phyloP scores from a whole-genome alignment of 2,113 vertebrate genomes.

The Vanacampus margaritifer region DNA sequence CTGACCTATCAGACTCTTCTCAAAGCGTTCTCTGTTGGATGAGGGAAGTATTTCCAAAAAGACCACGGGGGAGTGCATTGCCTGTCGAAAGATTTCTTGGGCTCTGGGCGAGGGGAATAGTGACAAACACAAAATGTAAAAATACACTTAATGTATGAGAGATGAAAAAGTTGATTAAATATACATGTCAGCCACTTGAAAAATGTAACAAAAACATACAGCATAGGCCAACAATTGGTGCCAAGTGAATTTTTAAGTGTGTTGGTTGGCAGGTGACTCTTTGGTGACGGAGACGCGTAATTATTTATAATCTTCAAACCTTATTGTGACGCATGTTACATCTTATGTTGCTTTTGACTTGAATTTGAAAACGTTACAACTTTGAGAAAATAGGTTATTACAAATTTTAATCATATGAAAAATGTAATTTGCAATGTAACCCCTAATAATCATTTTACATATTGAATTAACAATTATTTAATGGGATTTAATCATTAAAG shows the following conservation, averaged over 20 bases:
- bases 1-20: conserved; percentile 83
- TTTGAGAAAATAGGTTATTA: neutral
- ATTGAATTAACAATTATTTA: neutral
- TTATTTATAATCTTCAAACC: no score
- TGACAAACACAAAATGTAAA: neutral
- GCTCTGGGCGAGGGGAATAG: conserved; percentile 69
- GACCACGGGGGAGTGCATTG: conserved; percentile 82
- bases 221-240: neutral
- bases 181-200: neutral
- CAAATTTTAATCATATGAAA: no score
- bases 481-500: conserved; percentile 35
- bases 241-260: neutral
- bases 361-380: neutral
- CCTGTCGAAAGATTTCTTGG: conserved; percentile 91
- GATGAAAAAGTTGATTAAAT: neutral
- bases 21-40: conserved; percentile 82
- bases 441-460: no score
- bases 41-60: conserved; percentile 82
- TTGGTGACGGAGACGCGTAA: no score
- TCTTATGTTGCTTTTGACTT: neutral
- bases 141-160: neutral
- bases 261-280: neutral
- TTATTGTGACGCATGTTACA: neutral
- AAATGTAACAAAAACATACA: neutral
- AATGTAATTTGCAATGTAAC: no score